Evolutionary conservation across 1,140 invertebrate species (phyloP), one percentile per base, ranked within the genome.

Genomic region (Cotesia glomerata): DNA sequence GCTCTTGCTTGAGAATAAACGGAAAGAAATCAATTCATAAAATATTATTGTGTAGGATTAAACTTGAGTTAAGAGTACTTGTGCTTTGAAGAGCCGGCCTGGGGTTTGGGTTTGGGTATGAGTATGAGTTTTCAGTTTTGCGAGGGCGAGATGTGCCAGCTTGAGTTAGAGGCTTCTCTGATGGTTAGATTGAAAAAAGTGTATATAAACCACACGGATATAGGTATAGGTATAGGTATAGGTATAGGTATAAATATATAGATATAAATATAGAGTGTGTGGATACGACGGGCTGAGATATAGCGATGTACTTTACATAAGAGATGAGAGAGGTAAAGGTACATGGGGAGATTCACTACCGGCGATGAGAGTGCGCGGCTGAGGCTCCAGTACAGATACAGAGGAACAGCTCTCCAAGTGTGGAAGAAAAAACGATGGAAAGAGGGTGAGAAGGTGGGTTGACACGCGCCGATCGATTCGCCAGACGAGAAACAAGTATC

Each of bases 401-500:
- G 26, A 26, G 26, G 26, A 26, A 26, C 26, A 2, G 26, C 26
- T 26, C 26, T 26, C 26, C 26, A 26, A 26, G 26, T 26, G 26
- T 26, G 26, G 26, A 26, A 26, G 26, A 26, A 26, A 26, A 3
- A 26, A 26, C 2, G 26, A 26, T 66, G 51, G 18, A 35, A 62
- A 51, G 56, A 62, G 71, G 49, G 66, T 63, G 65, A 26, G 3
- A 26, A 26, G 34, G 16, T 59, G 64, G 51, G 64, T 75, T 67
- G 73, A 70, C 69, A 74, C 73, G 69, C 71, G 61, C 64, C 76
- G 77, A 85, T 86, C 81, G 84, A 85, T 84, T 79, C 75, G 64
- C 56, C 62, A 79, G 78, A 77, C 76, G 72, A 71, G 72, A 80
- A 80, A 84, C 84, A 85, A 83, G 82, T 84, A 85, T 85, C 84